Evolutionary conservation across 2,113 vertebrate species (phyloP).

Genomic region (Bufo bufo): DNA sequence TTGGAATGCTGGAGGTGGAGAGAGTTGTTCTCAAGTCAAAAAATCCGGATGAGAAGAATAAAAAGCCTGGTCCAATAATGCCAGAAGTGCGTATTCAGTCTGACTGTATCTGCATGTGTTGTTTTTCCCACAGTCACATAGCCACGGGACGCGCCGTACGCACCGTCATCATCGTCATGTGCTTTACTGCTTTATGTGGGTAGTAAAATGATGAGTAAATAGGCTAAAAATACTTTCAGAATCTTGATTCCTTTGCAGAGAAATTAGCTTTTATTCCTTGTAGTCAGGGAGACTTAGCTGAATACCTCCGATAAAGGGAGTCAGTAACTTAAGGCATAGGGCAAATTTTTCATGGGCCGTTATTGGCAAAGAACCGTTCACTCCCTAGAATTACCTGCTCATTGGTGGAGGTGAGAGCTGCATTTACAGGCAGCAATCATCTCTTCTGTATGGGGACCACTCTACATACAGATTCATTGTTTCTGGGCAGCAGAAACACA

Average conservation of each 20-base stretch:
- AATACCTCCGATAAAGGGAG: too few species aligned
- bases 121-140: not conserved
- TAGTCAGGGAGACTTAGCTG: not conserved
- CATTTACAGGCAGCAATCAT: too few species aligned
- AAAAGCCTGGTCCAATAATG: slow-evolving; percentile 83
- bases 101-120: too few species aligned
- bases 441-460: too few species aligned
- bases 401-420: too few species aligned
- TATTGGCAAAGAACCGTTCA: too few species aligned
- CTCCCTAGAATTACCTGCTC: too few species aligned
- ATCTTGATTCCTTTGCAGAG: not conserved
- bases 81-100: slow-evolving; percentile 88
- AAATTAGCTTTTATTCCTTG: not conserved
- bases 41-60: slow-evolving; percentile 82
- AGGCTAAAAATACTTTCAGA: not conserved
- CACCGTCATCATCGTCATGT: not conserved
- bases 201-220: not conserved
- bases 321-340: too few species aligned
- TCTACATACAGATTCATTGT: too few species aligned
- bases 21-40: slow-evolving; percentile 91
- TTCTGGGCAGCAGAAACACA: too few species aligned
- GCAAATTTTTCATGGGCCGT: too few species aligned
- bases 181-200: not conserved
- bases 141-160: not conserved
- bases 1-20: slow-evolving; percentile 89